Conservation (phyloP, 2,113 vertebrate genomes). For the Campylomormyrus tamandua region DNA sequence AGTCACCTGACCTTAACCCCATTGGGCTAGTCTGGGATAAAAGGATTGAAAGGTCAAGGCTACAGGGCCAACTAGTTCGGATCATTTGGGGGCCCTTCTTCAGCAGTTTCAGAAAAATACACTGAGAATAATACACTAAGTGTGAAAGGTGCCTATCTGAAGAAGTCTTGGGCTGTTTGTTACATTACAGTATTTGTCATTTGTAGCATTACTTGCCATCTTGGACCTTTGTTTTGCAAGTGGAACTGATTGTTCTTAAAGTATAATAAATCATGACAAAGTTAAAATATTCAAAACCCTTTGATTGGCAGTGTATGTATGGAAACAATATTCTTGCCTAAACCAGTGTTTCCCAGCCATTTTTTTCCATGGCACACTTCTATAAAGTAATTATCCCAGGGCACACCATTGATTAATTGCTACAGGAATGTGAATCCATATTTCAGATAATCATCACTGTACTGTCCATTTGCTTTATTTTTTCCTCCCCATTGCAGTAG, state of each 20-base stretch:
- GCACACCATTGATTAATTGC: neutral
- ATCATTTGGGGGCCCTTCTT: neutral
- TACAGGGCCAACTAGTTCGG: neutral
- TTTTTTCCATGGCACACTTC: neutral
- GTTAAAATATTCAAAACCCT: neutral
- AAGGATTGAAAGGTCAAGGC: neutral
- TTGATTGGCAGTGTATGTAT: neutral
- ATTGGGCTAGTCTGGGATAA: neutral
- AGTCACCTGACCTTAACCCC: neutral
- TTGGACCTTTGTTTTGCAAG: neutral
- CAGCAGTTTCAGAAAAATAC: neutral
- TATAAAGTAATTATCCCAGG: neutral
- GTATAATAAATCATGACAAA: neutral
- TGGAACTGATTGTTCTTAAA: neutral
- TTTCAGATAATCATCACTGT: neutral
- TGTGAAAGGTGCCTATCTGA: neutral
- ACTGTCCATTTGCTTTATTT: neutral
- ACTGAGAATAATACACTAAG: neutral
- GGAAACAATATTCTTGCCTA: neutral
- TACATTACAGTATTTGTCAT: neutral
- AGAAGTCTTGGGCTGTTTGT: neutral
- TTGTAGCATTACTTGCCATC: neutral
- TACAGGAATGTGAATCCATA: neutral
- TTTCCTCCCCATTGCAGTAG: neutral
- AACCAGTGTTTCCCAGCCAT: neutral